Conservation (phyloP, 2,888 invertebrate genomes). For the Sesamia inferens region DNA sequence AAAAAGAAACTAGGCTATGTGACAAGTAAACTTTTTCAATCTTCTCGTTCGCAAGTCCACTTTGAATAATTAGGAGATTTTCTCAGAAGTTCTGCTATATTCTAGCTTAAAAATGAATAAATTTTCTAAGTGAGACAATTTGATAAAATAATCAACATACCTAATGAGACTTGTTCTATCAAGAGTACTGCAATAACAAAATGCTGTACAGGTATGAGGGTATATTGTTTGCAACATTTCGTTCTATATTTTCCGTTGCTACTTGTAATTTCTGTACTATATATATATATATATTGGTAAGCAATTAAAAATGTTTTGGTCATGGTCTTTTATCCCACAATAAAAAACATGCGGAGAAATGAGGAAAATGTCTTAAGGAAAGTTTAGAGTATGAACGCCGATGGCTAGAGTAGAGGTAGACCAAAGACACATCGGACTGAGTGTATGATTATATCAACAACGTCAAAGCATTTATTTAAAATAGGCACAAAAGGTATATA, state of each 20-base stretch:
- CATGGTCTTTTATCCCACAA: neutral
- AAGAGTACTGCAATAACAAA: neutral
- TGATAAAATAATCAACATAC: neutral
- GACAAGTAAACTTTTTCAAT: slow-evolving; percentile 17
- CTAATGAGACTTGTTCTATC: neutral
- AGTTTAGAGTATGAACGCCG: neutral
- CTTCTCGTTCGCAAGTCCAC: slow-evolving; percentile 10
- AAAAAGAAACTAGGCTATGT: neutral
- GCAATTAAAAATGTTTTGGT: neutral
- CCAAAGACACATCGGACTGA: neutral
- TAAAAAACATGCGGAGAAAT: neutral
- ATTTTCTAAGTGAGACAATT: neutral
- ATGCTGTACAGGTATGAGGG: neutral
- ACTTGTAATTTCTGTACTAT: neutral
- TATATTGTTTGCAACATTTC: neutral
- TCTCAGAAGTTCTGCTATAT: neutral
- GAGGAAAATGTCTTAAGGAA: neutral
- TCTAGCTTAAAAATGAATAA: neutral
- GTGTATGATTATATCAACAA: neutral
- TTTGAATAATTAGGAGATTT: slow-evolving; percentile 25
- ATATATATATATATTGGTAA: neutral
- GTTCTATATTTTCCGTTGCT: neutral
- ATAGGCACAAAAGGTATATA: too few relatives aligned
- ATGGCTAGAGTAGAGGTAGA: neutral
- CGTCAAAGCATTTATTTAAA: too few relatives aligned